These are phyloP conservation scores for Stichopus chloronotus DNA, from an alignment of 35 echinoderm and acorn worm species.

Conservation along the genomic window DNA sequence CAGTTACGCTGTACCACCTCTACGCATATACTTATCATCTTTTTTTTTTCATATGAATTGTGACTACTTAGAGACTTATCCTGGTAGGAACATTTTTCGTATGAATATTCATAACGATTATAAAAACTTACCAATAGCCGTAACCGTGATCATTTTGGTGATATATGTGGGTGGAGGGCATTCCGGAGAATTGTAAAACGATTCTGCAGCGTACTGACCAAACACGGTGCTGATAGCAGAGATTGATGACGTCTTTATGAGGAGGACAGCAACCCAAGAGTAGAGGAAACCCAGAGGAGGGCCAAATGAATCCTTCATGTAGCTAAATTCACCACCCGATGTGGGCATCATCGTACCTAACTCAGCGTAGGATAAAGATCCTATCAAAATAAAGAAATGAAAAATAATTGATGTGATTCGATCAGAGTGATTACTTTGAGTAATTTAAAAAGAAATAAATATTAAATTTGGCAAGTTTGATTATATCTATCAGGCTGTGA, in stretches of 20 bases:
- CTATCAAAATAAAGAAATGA: background rate
- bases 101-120: no score
- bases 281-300: conserved; percentile 47
- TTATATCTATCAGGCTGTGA: no score
- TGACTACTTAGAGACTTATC: no score
- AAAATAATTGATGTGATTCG: background rate
- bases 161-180: conserved; percentile 36
- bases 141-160: conserved; percentile 13
- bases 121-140: conserved; percentile 26
- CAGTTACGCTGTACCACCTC: no score
- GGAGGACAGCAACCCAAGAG: conserved; percentile 60
- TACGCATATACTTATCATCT: no score
- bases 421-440: background rate
- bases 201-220: conserved; percentile 54
- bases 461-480: background rate
- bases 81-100: no score
- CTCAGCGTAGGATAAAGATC: conserved; percentile 66
- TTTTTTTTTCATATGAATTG: no score
- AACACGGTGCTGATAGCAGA: conserved; percentile 74
- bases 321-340: conserved; percentile 71
- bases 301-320: conserved; percentile 62
- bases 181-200: conserved; percentile 15
- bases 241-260: conserved; percentile 78
- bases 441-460: background rate
- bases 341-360: conserved; percentile 63